These are phyloP conservation scores for Cheilinus undulatus DNA, from an alignment of 2,113 vertebrate species.

Conservation along the genomic window DNA sequence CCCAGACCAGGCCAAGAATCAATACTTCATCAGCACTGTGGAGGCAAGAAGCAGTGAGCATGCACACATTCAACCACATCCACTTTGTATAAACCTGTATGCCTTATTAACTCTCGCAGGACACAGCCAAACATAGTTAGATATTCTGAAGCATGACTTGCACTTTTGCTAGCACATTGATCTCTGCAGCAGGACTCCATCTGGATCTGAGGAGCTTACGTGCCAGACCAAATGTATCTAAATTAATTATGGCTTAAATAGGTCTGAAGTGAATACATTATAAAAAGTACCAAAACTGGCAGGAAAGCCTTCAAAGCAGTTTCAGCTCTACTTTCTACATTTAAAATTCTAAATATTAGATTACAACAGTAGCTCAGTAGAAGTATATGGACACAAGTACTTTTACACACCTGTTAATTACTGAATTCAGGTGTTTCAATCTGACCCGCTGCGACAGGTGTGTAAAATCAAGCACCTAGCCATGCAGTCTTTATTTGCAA, in stretches of 20 bases:
- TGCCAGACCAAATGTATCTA: not conserved
- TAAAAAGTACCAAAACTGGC: not conserved
- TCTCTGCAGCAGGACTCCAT: slow-evolving; percentile 1
- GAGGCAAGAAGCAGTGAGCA: slow-evolving; percentile 11
- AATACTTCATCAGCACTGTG: slow-evolving; percentile 58
- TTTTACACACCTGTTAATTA: too few species aligned
- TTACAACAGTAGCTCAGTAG: too few species aligned
- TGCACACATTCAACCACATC: slow-evolving; percentile 15
- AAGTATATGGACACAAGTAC: too few species aligned
- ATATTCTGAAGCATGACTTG: not conserved
- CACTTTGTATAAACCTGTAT: slow-evolving; percentile 24
- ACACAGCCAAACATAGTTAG: not conserved
- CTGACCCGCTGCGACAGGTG: too few species aligned
- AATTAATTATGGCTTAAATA: not conserved
- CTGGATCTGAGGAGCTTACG: not conserved
- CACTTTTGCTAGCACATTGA: not conserved
- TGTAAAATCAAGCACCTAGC: too few species aligned
- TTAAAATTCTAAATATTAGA: too few species aligned
- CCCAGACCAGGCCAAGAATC: slow-evolving; percentile 35
- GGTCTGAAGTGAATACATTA: not conserved
- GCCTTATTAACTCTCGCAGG: not conserved
- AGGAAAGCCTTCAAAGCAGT: not conserved
- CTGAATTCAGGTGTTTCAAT: too few species aligned
- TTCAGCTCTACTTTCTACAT: too few species aligned
- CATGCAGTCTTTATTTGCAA: too few species aligned